Conservation (phyloP, 2,797 vertebrate species). For the Buceros bicornis region DNA sequence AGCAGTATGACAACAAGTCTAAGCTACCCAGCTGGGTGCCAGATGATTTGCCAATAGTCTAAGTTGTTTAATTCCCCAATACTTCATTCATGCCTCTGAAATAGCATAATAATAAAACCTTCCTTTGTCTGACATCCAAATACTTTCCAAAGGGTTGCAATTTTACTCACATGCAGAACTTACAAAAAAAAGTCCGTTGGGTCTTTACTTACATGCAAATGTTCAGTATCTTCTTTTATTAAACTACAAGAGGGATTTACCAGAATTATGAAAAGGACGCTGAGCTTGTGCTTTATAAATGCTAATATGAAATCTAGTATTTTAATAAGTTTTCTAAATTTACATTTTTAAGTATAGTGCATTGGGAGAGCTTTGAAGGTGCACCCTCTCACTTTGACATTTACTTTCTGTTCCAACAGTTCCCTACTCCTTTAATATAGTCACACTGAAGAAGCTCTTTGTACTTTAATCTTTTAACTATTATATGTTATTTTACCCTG, state of each 20-base stretch:
- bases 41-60: background rate
- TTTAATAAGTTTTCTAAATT: slow-evolving; percentile 44
- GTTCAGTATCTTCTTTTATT: slow-evolving; percentile 37
- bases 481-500: background rate
- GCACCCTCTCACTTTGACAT: background rate
- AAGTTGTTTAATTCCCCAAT: background rate
- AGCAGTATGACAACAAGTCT: background rate
- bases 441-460: background rate
- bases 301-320: slow-evolving; percentile 32
- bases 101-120: background rate
- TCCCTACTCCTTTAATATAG: background rate
- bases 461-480: background rate
- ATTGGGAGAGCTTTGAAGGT: slow-evolving; percentile 6
- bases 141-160: background rate
- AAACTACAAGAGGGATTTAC: slow-evolving; percentile 40
- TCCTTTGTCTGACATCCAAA: slow-evolving; percentile 11
- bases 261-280: slow-evolving; percentile 7
- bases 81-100: background rate
- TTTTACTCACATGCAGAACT: background rate
- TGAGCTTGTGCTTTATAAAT: slow-evolving; percentile 40
- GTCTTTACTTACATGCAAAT: slow-evolving; percentile 10
- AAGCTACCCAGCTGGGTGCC: background rate
- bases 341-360: slow-evolving; percentile 29
- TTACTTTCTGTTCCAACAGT: background rate
- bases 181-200: background rate